Evolutionary conservation across 1,140 invertebrate species (phyloP), one percentile per base, ranked within the genome.

Genomic region (Zaprionus tsacasi): DNA sequence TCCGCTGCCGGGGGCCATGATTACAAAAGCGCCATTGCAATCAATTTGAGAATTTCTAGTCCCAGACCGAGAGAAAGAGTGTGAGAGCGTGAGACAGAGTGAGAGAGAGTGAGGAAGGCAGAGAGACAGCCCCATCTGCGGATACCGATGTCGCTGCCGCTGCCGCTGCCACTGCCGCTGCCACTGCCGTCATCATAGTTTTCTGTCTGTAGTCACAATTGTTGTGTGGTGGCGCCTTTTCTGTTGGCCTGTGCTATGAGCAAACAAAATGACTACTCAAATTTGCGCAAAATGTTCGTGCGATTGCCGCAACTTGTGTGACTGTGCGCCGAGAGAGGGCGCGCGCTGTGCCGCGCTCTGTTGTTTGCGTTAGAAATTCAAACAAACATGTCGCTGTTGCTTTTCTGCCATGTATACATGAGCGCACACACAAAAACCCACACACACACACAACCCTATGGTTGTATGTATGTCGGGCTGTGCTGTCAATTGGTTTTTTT

Each of bases 251-350:
- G 91, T 91, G 90, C 83, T 78, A 74, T 83, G 90, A 88, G 83
- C 90, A 91, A 91, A 91, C 90, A 91, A 91, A 90, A 91, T 91
- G 90, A 91, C 90, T 91, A 79, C 86, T 91, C 82, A 87, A 76
- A 88, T 83, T 91, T 91, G 82, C 58, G 82, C 82, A 87, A 87
- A 87, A 87, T 87, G 82, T 87, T 87, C 83, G 83, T 79, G 71
- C 79, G 69, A 75, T 72, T 74, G 81, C 81, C 79, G 81, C 83
- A 75, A 79, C 66, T 66, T 74, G 78, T 66, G 57, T 55, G 71
- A 35, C 17, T 36, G 40, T 67, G n/a, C 54, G 57, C 11, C 25
- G 15, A 57, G 48, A 11, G 27, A 1, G 38, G 45, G 30, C 45
- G 56, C n/a, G 13, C 6, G 11, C 33, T 17, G 43, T 54, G 27